A percentile compares a stretch with the other conserved stretches of the same genome.
These are phyloP conservation scores for Pheucticus melanocephalus DNA, from an alignment of 2,113 vertebrate species.

Conservation along the genomic window DNA sequence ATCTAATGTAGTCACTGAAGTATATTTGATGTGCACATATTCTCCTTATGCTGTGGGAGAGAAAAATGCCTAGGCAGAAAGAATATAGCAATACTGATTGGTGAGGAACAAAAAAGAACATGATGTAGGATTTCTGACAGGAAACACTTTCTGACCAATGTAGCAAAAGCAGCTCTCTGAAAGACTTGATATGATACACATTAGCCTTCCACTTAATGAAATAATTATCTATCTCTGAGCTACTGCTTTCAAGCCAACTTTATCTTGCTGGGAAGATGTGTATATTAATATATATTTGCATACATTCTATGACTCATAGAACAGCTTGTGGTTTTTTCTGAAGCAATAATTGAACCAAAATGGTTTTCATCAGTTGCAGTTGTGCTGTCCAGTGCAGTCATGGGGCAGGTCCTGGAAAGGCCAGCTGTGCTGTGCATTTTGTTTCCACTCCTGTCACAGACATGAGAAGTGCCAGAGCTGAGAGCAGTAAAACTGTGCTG, in stretches of 20 bases:
- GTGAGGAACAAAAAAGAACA: neutral
- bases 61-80: neutral
- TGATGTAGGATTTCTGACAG: neutral
- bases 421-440: neutral
- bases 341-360: neutral
- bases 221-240: neutral
- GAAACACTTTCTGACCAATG: neutral
- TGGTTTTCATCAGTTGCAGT: neutral
- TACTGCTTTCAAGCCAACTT: neutral
- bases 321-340: neutral
- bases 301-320: neutral
- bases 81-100: neutral
- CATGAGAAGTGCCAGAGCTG: neutral
- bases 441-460: neutral
- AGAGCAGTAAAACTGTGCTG: neutral
- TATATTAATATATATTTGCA: neutral
- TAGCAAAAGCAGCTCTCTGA: neutral
- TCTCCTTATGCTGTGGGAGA: neutral
- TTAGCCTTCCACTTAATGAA: neutral
- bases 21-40: neutral
- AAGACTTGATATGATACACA: neutral
- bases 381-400: neutral
- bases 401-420: neutral
- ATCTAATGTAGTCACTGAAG: neutral
- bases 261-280: neutral